phyloP scores from a whole-genome alignment of 2,113 vertebrate species.

The Oreamnos americanus region DNA sequence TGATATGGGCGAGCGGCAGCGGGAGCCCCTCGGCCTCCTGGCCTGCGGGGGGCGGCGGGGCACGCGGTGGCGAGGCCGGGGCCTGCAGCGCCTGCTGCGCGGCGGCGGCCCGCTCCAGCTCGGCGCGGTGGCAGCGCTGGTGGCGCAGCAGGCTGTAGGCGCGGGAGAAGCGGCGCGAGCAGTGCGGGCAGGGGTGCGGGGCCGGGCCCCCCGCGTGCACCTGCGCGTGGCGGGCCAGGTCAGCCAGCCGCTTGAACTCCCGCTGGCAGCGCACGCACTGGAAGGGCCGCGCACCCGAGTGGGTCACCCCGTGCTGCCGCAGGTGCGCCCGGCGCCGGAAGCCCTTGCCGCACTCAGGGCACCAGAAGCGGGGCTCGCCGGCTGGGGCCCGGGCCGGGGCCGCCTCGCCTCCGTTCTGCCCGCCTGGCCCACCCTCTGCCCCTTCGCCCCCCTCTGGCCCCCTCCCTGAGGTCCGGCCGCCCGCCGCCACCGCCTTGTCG shows the following conservation, averaged over 20 bases:
- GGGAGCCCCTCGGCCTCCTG: constrained; percentile 11
- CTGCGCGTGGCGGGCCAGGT: constrained; percentile 74
- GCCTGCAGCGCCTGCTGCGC: constrained; percentile 32
- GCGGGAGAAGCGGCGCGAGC: constrained; percentile 74
- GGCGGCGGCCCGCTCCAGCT: constrained; percentile 36
- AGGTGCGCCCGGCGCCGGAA: constrained; percentile 74
- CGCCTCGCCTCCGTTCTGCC: constrained; percentile 42
- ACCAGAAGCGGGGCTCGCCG: constrained; percentile 73
- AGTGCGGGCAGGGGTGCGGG: constrained; percentile 70
- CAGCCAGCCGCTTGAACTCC: constrained; percentile 70
- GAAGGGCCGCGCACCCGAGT: constrained; percentile 73
- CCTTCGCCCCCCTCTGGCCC: constrained; percentile 79
- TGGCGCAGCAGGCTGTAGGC: constrained; percentile 75
- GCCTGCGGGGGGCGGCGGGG: background rate
- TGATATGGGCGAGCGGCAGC: background rate
- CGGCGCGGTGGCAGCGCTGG: constrained; percentile 67
- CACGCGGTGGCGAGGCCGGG: background rate
- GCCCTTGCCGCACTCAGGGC: constrained; percentile 72
- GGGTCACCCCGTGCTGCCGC: constrained; percentile 72
- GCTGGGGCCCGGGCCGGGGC: constrained; percentile 48
- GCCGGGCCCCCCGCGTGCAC: constrained; percentile 68
- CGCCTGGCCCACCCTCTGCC: constrained; percentile 61
- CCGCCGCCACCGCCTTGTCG: background rate
- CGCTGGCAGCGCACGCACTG: constrained; percentile 76
- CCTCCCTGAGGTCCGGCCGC: constrained; percentile 49